Percentiles rank a stretch among this genome's conserved stretches.
Conservation (phyloP, 2,888 invertebrate genomes). For the Cephalotes varians region DNA sequence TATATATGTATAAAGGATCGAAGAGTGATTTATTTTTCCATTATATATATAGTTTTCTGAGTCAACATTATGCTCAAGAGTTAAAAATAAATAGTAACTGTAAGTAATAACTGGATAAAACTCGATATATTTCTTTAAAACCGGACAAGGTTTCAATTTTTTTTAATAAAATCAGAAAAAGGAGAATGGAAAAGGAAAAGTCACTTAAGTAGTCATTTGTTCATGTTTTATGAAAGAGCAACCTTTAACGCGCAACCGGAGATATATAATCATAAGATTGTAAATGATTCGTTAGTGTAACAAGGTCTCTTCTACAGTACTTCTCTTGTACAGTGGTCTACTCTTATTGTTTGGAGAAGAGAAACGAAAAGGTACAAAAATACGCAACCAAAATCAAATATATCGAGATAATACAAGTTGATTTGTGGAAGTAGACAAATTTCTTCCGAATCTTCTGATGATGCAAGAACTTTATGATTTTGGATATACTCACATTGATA, state of each 20-base stretch:
- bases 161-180: slow-evolving; percentile 45
- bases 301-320: background rate
- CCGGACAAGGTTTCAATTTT: slow-evolving; percentile 40
- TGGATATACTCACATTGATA: background rate
- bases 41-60: too few relatives aligned
- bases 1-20: too few relatives aligned
- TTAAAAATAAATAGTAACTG: background rate
- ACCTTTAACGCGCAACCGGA: slow-evolving; percentile 43
- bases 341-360: slow-evolving; percentile 39
- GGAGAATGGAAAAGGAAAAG: slow-evolving; percentile 15
- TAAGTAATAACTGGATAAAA: background rate
- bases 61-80: too few relatives aligned
- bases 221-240: slow-evolving; percentile 65
- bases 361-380: slow-evolving; percentile 24
- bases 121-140: background rate
- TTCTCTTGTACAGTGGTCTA: background rate
- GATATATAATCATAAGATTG: slow-evolving; percentile 69
- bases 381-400: background rate
- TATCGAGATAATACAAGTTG: background rate
- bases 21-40: too few relatives aligned
- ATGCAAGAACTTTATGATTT: background rate
- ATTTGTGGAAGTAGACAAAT: background rate
- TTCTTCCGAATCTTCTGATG: background rate
- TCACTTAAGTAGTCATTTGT: slow-evolving; percentile 54
- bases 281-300: slow-evolving; percentile 46